These are phyloP conservation scores for Microcaecilia unicolor DNA, from an alignment of 2,797 vertebrate genomes.

Conservation along the genomic window DNA sequence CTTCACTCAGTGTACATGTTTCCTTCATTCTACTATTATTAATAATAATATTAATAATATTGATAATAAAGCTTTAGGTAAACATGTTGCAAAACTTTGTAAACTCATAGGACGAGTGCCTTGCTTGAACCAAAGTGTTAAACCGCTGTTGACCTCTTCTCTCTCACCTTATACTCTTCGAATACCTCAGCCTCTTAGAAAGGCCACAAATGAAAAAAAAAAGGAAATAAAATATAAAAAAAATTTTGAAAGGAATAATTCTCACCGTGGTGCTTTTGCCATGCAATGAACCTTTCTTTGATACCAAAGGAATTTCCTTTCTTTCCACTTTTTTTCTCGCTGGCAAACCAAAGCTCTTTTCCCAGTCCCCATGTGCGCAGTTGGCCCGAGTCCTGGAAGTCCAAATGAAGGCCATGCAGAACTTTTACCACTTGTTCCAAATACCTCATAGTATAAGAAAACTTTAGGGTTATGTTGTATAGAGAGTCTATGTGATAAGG, in stretches of 20 bases:
- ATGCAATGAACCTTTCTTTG: constrained; percentile 91
- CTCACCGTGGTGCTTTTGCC: constrained; percentile 96
- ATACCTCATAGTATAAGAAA: constrained; percentile 97
- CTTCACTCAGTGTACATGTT: constrained; percentile 57
- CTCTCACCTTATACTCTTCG: constrained; percentile 88
- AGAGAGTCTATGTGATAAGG: constrained; percentile 89
- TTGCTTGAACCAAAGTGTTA: constrained; percentile 99
- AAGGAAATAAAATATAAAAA: too few relatives aligned
- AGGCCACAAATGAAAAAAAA: constrained; percentile 90
- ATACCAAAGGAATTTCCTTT: constrained; percentile 88
- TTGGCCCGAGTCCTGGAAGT: constrained; percentile 38
- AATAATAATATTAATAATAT: constrained; percentile 36
- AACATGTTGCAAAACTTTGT: constrained; percentile 85
- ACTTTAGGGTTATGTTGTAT: constrained; percentile 92
- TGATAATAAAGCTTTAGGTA: constrained; percentile 62
- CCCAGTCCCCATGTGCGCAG: constrained; percentile 28
- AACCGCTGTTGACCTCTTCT: constrained; percentile 96
- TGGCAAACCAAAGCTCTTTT: constrained; percentile 90
- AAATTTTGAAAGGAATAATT: constrained; percentile 72
- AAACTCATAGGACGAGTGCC: constrained; percentile 99
- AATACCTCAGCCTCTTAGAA: constrained; percentile 99
- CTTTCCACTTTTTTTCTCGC: constrained; percentile 75
- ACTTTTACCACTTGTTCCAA: constrained; percentile 91
- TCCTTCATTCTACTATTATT: constrained; percentile 52
- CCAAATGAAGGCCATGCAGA: constrained; percentile 80